These are phyloP conservation scores for Frankliniella fusca DNA, from an alignment of 2,888 invertebrate genomes.

Conservation along the genomic window DNA sequence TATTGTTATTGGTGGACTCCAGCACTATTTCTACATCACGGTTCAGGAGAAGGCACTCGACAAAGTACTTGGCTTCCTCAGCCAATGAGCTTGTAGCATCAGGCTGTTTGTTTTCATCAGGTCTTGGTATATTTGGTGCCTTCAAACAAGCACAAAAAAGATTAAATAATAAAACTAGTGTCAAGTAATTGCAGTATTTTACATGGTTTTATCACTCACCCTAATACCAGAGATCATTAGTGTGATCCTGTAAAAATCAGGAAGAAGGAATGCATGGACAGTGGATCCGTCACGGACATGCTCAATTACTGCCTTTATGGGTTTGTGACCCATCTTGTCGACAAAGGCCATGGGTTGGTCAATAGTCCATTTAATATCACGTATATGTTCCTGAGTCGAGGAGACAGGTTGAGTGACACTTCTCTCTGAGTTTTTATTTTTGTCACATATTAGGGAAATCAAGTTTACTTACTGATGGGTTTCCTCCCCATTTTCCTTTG, in stretches of 20 bases:
- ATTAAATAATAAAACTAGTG: slow-evolving; percentile 20
- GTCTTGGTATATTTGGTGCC: slow-evolving; percentile 12
- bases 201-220: slow-evolving; percentile 50
- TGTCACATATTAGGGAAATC: slow-evolving; percentile 8
- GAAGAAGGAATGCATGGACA: slow-evolving; percentile 83
- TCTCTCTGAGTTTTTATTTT: slow-evolving; percentile 20
- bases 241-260: slow-evolving; percentile 86
- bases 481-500: slow-evolving; percentile 72
- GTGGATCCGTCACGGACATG: slow-evolving; percentile 97
- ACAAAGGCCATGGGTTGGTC: slow-evolving; percentile 81
- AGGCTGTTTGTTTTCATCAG: slow-evolving; percentile 29
- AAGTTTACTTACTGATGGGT: slow-evolving; percentile 35
- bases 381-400: slow-evolving; percentile 61
- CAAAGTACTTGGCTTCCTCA: slow-evolving; percentile 91
- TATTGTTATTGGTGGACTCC: slow-evolving; percentile 88
- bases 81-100: slow-evolving; percentile 64
- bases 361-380: slow-evolving; percentile 83
- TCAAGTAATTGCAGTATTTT: slow-evolving; percentile 23
- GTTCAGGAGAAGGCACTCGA: slow-evolving; percentile 86
- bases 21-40: slow-evolving; percentile 84
- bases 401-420: background rate
- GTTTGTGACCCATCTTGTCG: slow-evolving; percentile 79
- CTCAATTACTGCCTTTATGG: slow-evolving; percentile 89
- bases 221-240: slow-evolving; percentile 93
- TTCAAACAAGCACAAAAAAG: slow-evolving; percentile 28